Evolutionary conservation across 1,140 invertebrate species (phyloP).

Genomic region (Plectrocnemia conspersa): DNA sequence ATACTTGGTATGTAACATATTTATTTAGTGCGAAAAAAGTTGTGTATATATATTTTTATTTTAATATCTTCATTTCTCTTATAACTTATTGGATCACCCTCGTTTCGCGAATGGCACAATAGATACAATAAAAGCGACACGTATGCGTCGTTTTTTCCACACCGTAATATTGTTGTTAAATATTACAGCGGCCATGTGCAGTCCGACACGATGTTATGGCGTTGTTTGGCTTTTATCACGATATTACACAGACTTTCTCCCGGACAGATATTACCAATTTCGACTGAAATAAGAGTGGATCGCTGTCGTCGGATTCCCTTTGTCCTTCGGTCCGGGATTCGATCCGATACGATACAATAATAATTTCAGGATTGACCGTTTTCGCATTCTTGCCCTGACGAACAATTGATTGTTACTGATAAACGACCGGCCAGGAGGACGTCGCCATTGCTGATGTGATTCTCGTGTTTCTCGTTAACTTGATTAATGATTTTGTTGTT

Average conservation of each 20-base stretch:
- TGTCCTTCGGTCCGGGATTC: neutral
- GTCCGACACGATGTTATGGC: conserved; percentile 10
- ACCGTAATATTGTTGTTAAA: conserved; percentile 16
- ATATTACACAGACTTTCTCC: conserved; percentile 24
- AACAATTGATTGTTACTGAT: conserved; percentile 2
- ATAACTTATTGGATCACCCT: too few species aligned
- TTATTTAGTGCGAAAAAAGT: too few species aligned
- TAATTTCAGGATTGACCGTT: too few species aligned
- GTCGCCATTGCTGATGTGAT: neutral
- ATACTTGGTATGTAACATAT: too few species aligned
- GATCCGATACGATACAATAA: too few species aligned
- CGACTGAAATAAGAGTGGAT: conserved; percentile 27
- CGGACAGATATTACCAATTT: conserved; percentile 35
- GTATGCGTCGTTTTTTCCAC: conserved; percentile 13
- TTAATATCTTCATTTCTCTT: too few species aligned
- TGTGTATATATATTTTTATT: too few species aligned
- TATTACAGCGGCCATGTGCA: conserved; percentile 13
- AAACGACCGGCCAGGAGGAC: conserved; percentile 3
- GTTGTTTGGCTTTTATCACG: conserved; percentile 31
- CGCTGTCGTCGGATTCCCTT: conserved; percentile 10
- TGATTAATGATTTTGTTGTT: conserved; percentile 4
- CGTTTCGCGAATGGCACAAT: too few species aligned
- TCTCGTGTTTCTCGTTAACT: neutral
- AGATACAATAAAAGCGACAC: too few species aligned
- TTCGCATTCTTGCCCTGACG: too few species aligned